A percentile compares a stretch with the other conserved stretches of the same genome.
Conservation (phyloP, 1,140 invertebrate genomes). For the Mactra quadrangularis region DNA sequence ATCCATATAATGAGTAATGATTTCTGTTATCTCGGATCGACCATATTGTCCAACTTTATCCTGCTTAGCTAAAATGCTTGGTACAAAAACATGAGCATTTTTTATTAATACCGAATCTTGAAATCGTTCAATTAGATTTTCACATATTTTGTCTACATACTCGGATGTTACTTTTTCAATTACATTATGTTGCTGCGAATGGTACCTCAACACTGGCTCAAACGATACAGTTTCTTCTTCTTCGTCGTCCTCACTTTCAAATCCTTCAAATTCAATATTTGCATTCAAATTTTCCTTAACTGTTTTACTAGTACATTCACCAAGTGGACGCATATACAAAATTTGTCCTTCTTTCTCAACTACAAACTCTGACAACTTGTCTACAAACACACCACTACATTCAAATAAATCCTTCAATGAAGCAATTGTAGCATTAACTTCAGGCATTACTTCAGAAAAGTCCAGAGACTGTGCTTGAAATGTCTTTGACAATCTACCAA, state of each 20-base stretch:
- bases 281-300: neutral
- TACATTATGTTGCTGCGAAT: neutral
- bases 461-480: too few relatives aligned
- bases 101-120: neutral
- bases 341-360: neutral
- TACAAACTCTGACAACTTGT: slow-evolving; percentile 1
- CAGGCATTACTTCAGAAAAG: too few relatives aligned
- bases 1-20: neutral
- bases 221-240: neutral
- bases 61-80: neutral
- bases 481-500: too few relatives aligned
- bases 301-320: neutral
- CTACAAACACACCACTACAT: slow-evolving; percentile 14
- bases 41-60: slow-evolving; percentile 12
- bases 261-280: slow-evolving; percentile 16
- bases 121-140: slow-evolving; percentile 20
- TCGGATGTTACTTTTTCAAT: neutral
- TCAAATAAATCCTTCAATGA: slow-evolving; percentile 20
- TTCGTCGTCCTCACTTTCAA: neutral
- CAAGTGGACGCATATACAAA: neutral
- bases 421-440: neutral
- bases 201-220: slow-evolving; percentile 10
- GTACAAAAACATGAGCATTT: slow-evolving; percentile 9
- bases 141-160: neutral
- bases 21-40: neutral